phyloP scores from a whole-genome alignment of 2,888 invertebrate genomes.

The Eilema caniola region DNA sequence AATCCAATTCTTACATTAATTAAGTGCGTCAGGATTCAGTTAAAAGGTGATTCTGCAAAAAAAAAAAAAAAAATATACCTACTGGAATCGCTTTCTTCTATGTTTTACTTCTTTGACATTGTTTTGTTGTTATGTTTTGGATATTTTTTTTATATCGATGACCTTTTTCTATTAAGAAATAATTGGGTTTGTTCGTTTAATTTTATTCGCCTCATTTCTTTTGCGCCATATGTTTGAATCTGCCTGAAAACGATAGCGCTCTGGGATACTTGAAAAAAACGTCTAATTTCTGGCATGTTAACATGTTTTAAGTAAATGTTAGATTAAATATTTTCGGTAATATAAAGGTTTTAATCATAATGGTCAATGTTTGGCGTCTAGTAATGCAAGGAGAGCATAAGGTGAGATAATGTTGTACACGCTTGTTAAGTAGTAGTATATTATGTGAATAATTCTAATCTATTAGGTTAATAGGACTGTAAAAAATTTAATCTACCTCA shows the following conservation, averaged over 20 bases:
- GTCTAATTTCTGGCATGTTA: conserved; percentile 47
- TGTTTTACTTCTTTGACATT: neutral
- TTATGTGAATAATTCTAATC: conserved; percentile 84
- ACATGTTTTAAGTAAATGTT: conserved; percentile 45
- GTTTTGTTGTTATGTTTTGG: neutral
- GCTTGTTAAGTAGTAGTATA: conserved; percentile 73
- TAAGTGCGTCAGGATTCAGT: no score
- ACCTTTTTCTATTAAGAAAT: neutral
- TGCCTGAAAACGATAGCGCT: conserved; percentile 23
- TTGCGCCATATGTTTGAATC: neutral
- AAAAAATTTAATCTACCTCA: conserved; percentile 87
- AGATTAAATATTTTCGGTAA: conserved; percentile 59
- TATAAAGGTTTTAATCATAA: conserved; percentile 57
- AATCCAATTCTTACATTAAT: neutral
- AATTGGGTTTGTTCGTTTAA: neutral
- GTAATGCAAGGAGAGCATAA: conserved; percentile 66
- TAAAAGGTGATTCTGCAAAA: neutral
- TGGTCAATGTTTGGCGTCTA: conserved; percentile 70
- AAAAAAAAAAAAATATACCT: neutral
- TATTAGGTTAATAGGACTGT: conserved; percentile 86
- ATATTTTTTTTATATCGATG: neutral
- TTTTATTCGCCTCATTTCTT: neutral
- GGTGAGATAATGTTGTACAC: conserved; percentile 77
- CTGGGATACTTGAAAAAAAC: conserved; percentile 27
- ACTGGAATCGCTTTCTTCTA: neutral